These are phyloP conservation scores for Papilio polytes DNA, from an alignment of 1,140 invertebrate species.

Conservation along the genomic window DNA sequence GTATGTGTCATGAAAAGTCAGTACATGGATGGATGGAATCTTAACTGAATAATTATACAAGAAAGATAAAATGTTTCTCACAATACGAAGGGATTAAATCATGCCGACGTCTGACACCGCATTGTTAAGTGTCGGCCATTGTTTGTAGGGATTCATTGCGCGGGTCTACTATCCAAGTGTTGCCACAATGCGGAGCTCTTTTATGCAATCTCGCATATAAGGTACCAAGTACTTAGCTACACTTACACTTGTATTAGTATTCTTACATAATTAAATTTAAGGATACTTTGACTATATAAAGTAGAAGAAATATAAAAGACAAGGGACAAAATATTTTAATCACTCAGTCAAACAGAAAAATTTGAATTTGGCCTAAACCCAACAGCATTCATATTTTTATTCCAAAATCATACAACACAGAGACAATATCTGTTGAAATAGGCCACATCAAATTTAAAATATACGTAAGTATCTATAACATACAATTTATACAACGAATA, in stretches of 20 bases:
- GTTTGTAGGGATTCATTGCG: conserved; percentile 15
- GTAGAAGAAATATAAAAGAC: no score
- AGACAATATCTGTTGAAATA: no score
- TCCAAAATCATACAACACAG: no score
- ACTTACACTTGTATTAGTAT: neutral
- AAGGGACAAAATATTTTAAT: no score
- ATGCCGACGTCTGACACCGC: conserved; percentile 27
- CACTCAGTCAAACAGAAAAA: no score
- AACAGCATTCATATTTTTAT: no score
- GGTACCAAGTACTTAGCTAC: neutral
- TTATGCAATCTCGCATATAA: conserved; percentile 3
- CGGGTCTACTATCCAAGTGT: neutral
- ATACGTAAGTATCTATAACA: neutral
- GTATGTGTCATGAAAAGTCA: no score
- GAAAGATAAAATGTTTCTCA: conserved; percentile 27
- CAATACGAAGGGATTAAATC: conserved; percentile 26
- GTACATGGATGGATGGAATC: neutral
- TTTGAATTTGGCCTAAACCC: no score
- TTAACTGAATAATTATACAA: conserved; percentile 12
- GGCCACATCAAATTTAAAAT: neutral
- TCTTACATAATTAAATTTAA: no score
- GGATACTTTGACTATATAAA: no score
- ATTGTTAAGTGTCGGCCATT: conserved; percentile 17
- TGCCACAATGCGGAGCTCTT: conserved; percentile 12
- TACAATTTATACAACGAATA: neutral